Evolutionary conservation across 2,113 vertebrate species (phyloP).

Genomic region (Castor canadensis): DNA sequence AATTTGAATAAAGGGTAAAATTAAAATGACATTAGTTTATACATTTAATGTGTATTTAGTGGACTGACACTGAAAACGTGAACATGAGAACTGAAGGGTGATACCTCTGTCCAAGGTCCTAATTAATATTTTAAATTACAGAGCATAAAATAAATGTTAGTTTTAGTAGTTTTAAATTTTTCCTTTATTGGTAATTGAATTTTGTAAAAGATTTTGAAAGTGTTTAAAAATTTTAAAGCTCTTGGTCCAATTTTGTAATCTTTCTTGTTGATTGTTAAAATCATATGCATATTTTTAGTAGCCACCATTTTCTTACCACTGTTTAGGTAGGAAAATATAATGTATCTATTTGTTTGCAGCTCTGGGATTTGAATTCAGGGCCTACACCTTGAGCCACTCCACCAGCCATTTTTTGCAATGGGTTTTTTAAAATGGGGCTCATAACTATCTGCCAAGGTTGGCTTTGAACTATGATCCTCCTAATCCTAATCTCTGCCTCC

Average conservation of each 20-base stretch:
- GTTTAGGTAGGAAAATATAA: too few relatives aligned
- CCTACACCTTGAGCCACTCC: too few relatives aligned
- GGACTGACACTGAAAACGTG: not conserved
- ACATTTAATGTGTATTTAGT: not conserved
- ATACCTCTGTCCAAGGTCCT: not conserved
- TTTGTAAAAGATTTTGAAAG: not conserved
- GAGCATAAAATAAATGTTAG: not conserved
- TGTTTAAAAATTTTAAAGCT: not conserved
- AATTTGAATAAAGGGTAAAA: not conserved
- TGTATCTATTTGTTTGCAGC: too few relatives aligned
- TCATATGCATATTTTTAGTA: not conserved
- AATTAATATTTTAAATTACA: not conserved
- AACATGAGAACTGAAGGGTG: not conserved
- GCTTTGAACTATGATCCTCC: too few relatives aligned
- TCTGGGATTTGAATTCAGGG: too few relatives aligned
- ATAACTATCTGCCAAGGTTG: too few relatives aligned
- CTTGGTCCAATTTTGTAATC: not conserved
- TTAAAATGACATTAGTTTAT: not conserved
- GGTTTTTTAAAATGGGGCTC: too few relatives aligned
- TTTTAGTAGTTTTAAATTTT: not conserved
- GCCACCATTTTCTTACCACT: not conserved
- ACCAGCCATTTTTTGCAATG: too few relatives aligned
- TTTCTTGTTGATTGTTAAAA: not conserved
- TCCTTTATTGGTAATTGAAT: not conserved
- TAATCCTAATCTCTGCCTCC: too few relatives aligned